Base-by-base conservation (phyloP, 30 jellyfish, hydroid and myxozoan genomes). In the Chrysaora quinquecirrha region DNA sequence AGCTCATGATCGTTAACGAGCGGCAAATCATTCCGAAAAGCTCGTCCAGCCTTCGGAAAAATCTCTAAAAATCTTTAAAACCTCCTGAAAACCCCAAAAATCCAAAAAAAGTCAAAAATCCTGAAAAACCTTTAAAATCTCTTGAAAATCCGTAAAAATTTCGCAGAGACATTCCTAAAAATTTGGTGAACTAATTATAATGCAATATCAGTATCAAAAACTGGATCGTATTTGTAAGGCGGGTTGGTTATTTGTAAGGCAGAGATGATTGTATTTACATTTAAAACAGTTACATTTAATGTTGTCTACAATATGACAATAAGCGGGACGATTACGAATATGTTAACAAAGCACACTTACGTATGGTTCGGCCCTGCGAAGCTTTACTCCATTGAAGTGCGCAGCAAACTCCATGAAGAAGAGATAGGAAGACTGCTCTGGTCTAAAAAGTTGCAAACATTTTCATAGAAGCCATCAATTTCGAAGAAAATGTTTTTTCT, bases 331-430 rank as follows among this genome's bases (percentile, higher is more conserved):
- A 9, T 1, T 0, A 12, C 9, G 20, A 32, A 12, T 24, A 19
- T 24, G 19, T 21, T 21, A 22, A 0, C 18, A 12, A n/a, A n/a
- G n/a, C n/a, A n/a, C n/a, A 62, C 89, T 62, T 47, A 78, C 89
- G 23, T 78, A 78, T 11, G 89, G 89, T 31, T 78, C 89, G 46
- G 82, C 89, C 24, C 89, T 48, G 0, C 11, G 22, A 33, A 78
- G 48, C 46, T 78, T 64, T 27, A 27, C 73, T 1, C 89, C 89
- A 22, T 78, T 64, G 3, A 78, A 31, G 18, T 80, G 64, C 10
- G 89, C 89, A 58, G 64, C 80, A 43, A 78, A 78, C 89, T 31
- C 65, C 89, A 78, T 78, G 69, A 78, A 78, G 28, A 78, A 78
- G 25, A 78, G 58, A 56, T 78, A 78, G 0, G 89, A 78, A 2